Conservation (phyloP, 2,888 invertebrate species). For the Ectemnius lituratus region DNA sequence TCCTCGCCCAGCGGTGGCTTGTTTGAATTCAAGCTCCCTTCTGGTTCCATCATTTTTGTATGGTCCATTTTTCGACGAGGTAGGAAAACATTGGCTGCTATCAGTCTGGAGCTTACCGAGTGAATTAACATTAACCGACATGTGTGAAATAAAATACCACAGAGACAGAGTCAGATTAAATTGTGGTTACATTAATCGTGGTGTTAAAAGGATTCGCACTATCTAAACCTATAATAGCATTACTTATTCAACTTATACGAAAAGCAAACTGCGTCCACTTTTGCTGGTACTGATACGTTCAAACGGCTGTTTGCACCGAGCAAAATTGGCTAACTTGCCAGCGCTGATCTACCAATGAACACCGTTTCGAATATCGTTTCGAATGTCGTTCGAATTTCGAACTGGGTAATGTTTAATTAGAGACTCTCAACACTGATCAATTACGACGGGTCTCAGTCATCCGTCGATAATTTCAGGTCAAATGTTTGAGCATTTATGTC, state of each 20-base stretch:
- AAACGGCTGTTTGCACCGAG: slow-evolving; percentile 38
- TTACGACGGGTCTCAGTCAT: neutral
- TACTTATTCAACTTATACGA: too few relatives aligned
- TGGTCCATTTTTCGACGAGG: slow-evolving; percentile 12
- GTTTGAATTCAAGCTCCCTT: neutral
- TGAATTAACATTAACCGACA: neutral
- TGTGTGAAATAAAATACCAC: too few relatives aligned
- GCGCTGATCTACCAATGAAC: too few relatives aligned
- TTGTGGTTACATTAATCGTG: too few relatives aligned
- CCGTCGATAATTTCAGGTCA: neutral
- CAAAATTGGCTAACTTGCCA: too few relatives aligned
- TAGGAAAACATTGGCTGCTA: neutral
- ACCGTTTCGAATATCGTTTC: too few relatives aligned
- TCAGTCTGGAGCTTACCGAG: neutral
- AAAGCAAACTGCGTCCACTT: too few relatives aligned
- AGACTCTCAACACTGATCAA: neutral
- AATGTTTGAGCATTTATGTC: neutral
- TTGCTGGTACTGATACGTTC: slow-evolving; percentile 8
- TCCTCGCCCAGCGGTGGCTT: slow-evolving; percentile 11
- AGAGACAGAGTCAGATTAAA: too few relatives aligned
- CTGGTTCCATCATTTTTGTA: slow-evolving; percentile 6
- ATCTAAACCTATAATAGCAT: too few relatives aligned
- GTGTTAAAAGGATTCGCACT: too few relatives aligned
- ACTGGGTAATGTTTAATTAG: neutral
- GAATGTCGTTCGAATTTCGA: neutral